Evolutionary conservation across 1,140 invertebrate genomes (phyloP), one percentile per base, ranked within the genome.

Genomic region (Drosophila sechellia): DNA sequence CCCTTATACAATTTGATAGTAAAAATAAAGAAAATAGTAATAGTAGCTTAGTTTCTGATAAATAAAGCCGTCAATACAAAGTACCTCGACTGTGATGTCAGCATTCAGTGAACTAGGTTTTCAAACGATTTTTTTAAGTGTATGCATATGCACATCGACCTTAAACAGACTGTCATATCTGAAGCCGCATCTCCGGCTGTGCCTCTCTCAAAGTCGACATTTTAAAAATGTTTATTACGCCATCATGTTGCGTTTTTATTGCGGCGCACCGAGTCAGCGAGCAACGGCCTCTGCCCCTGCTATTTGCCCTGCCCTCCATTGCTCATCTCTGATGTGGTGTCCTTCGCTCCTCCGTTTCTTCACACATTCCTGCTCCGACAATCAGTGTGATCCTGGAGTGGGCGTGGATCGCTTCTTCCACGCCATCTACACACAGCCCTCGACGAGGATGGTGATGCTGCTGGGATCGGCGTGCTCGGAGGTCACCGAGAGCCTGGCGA

Each of bases 341-440:
- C 37, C 12, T 37, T 39, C 11, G 10, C 10, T n/a, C n/a, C 40
- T 35, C 17, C 2, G 1, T 39, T 52, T 39, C 22, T 49, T 13
- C 12, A 11, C 31, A 5, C n/a, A 20, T 17, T 39, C 8, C 5
- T 12, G n/a, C n/a, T 48, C 22, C 22, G 15, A 3, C 13, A 52
- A 69, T 57, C 70, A 98, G 97, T 98, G 97, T 90, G 97, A 98
- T 93, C 95, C 97, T 5, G 97, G 97, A 11, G 95, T 97, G 11
- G 97, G 96, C 2, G 96, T 97, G 45, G 96, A 98, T 92, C 95
- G 96, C 49, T 97, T 98, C 85, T 98, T 97, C 93, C 96, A 98
- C 93, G 96, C 97, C 6, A 93, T 98, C n/a, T 98, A 98, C 93
- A 95, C 95, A 0, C 94, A 95, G 35, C 93, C 94, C 8, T 94